Base-by-base conservation (phyloP, 1,140 invertebrate species). In the Formica selysi region DNA sequence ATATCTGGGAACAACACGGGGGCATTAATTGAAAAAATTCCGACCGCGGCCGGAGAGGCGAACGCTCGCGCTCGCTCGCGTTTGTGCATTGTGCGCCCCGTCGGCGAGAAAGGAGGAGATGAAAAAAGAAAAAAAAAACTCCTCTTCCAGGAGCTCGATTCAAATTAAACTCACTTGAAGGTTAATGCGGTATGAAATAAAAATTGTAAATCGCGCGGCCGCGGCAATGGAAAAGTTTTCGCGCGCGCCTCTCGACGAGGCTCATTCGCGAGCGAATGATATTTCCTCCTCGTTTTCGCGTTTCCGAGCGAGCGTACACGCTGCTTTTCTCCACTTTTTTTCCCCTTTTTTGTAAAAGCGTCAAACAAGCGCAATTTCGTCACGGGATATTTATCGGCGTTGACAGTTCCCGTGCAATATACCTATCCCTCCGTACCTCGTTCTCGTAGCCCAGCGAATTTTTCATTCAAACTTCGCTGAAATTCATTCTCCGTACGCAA, bases 21-120 rank as follows among this genome's bases (percentile, higher is more conserved):
- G 48, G 64, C 76, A 85, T 85, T 85, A 85, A 85, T 85, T 80
- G 84, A 78, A 85, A 85, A 85, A 85, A 80, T 85, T 79, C 76
- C 48, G 22, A 22, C 8, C 68, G 38, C 38, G 29, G 1, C 22
- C 8, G 38, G 41, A 80, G 68, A 36, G 76, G 44, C 76, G 32
- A 11, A 71, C 38, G 79, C 67, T 61, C 79, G 41, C 38, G 7
- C 2, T 32, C 32, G 32, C 32, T 32, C 32, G 44, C 48, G 67
- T 71, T 73, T 59, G 67, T 59, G 36, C 51, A 59, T 71, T 71
- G 79, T 71, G 26, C 38, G 48, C 65, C 13, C 48, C 65, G 36
- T 4, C 54, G 48, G 26, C 79, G 67, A 32, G 36, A 76, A 2
- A 51, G 48, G 48, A 19, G 48, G 48, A 19, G 48, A 13, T 54